Evolutionary conservation across 2,888 invertebrate species (phyloP).

Genomic region (Caenorhabditis sp.): DNA sequence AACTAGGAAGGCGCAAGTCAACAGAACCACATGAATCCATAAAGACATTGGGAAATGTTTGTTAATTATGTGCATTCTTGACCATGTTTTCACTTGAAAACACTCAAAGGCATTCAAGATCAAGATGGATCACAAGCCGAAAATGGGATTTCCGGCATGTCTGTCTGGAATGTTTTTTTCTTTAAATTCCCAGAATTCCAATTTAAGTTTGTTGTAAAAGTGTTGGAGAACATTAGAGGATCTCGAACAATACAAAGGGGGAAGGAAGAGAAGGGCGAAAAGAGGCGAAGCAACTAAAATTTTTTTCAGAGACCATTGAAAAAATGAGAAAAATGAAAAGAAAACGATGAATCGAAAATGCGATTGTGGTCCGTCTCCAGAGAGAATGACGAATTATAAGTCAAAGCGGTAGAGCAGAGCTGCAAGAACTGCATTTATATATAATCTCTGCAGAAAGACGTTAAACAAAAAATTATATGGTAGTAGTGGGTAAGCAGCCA

Average conservation of each 20-base stretch:
- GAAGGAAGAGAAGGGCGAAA: background rate
- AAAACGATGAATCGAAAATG: slow-evolving; percentile 58
- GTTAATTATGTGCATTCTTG: slow-evolving; percentile 40
- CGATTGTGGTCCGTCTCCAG: slow-evolving; percentile 25
- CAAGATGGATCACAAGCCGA: background rate
- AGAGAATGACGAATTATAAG: slow-evolving; percentile 46
- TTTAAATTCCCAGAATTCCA: too few species aligned
- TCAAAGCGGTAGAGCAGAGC: slow-evolving; percentile 12
- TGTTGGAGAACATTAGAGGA: too few species aligned
- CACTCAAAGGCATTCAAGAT: slow-evolving; percentile 3
- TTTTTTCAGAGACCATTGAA: slow-evolving; percentile 22
- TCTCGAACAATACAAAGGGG: too few species aligned
- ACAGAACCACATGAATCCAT: background rate
- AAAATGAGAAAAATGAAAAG: slow-evolving; percentile 37
- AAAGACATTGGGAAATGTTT: background rate
- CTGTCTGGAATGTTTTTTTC: too few species aligned
- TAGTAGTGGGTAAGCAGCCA: background rate
- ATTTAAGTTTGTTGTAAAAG: too few species aligned
- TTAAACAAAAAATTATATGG: slow-evolving; percentile 43
- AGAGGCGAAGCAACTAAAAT: background rate
- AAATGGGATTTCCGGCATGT: background rate
- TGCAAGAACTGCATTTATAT: slow-evolving; percentile 29
- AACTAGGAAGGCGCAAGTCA: background rate
- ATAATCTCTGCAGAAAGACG: slow-evolving; percentile 26
- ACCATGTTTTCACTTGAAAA: slow-evolving; percentile 12